These are phyloP conservation scores for Chrysodeixis includens DNA, from an alignment of 2,888 invertebrate genomes.

Conservation along the genomic window DNA sequence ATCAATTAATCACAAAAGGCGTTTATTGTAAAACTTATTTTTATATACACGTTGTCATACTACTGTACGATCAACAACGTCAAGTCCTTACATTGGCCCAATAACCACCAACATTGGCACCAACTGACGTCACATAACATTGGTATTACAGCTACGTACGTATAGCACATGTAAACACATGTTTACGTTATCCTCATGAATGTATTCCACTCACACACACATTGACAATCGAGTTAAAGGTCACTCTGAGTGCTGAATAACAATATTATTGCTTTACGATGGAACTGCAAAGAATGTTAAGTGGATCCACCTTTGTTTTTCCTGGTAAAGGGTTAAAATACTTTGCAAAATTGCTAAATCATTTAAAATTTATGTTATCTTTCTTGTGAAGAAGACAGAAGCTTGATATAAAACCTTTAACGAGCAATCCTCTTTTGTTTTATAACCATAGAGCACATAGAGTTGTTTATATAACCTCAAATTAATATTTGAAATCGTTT, in stretches of 20 bases:
- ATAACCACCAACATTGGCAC: background rate
- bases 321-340: constrained; percentile 37
- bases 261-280: constrained; percentile 50
- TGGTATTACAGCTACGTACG: background rate
- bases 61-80: too few relatives aligned
- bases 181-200: constrained; percentile 38
- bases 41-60: too few relatives aligned
- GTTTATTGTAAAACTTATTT: too few relatives aligned
- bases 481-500: too few relatives aligned
- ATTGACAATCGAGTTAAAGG: constrained; percentile 66
- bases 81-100: background rate
- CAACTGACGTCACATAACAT: constrained; percentile 4
- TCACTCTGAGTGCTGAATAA: constrained; percentile 57
- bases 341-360: constrained; percentile 21
- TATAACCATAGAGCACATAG: background rate
- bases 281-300: constrained; percentile 51
- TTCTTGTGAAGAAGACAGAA: background rate
- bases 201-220: constrained; percentile 52
- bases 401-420: too few relatives aligned
- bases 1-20: too few relatives aligned
- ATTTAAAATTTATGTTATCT: constrained; percentile 13
- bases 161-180: constrained; percentile 48
- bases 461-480: too few relatives aligned
- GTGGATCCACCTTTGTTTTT: constrained; percentile 44
- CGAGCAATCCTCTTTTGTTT: background rate